Conservation (phyloP, 2,888 invertebrate genomes). For the Apotomis turbidana region DNA sequence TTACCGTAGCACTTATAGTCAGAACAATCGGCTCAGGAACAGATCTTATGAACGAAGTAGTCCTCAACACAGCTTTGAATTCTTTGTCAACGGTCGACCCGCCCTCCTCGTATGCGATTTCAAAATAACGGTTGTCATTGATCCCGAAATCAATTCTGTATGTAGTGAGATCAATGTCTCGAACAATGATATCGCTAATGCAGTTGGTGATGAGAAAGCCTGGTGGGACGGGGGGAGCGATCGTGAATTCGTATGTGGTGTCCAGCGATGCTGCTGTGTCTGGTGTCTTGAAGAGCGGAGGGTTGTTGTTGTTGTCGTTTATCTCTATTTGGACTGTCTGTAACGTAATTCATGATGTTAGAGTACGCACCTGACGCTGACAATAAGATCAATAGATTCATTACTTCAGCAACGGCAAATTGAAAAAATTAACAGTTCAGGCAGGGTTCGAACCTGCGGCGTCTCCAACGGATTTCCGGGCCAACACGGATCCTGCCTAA, state of each 20-base stretch:
- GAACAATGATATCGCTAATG: conserved; percentile 68
- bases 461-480: no score
- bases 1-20: conserved; percentile 72
- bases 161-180: conserved; percentile 82
- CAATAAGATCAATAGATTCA: no score
- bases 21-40: conserved; percentile 64
- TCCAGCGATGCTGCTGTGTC: conserved; percentile 18
- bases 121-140: conserved; percentile 67
- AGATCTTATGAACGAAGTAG: conserved; percentile 65
- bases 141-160: conserved; percentile 65
- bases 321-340: conserved; percentile 70
- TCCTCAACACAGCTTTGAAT: conserved; percentile 64
- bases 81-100: conserved; percentile 59
- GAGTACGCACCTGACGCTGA: no score
- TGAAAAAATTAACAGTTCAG: no score
- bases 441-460: no score
- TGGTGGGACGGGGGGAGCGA: conserved; percentile 79
- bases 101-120: conserved; percentile 60
- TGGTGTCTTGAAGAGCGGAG: conserved; percentile 66
- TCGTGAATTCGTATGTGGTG: conserved; percentile 60
- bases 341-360: conserved; percentile 47
- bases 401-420: no score
- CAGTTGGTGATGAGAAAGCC: conserved; percentile 71
- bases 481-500: no score
- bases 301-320: conserved; percentile 78